A percentile compares a stretch with the other conserved stretches of the same genome.
phyloP scores from a whole-genome alignment of 1,140 invertebrate species.

The Brachionus paranguensis region DNA sequence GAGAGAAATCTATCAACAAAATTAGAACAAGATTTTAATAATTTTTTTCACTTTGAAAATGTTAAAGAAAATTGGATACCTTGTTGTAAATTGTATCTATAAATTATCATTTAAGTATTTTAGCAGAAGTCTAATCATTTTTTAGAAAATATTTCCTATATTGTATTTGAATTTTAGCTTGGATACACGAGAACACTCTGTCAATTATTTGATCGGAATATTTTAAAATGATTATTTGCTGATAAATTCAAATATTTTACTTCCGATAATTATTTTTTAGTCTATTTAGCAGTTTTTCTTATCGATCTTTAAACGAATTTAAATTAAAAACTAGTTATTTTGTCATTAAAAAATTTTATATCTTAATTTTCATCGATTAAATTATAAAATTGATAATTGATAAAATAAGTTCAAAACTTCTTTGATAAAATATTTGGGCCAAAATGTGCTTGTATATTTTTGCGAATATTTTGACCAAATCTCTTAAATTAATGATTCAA shows the following conservation, averaged over 20 bases:
- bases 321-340: neutral
- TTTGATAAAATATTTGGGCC: too few relatives aligned
- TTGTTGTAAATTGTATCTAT: neutral
- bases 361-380: neutral
- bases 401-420: too few relatives aligned
- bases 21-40: neutral
- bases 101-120: neutral
- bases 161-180: neutral
- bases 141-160: neutral
- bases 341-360: neutral
- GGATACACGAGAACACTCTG: neutral
- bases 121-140: neutral
- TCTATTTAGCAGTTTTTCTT: neutral
- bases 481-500: neutral
- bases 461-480: too few relatives aligned
- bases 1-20: neutral
- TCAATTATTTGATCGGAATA: neutral
- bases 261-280: neutral
- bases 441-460: too few relatives aligned
- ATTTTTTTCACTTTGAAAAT: neutral
- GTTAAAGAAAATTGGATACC: neutral
- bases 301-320: neutral
- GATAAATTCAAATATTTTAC: neutral
- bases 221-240: neutral
- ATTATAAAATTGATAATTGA: neutral